phyloP scores from a whole-genome alignment of 2,797 vertebrate genomes.

The Melanogrammus aeglefinus region DNA sequence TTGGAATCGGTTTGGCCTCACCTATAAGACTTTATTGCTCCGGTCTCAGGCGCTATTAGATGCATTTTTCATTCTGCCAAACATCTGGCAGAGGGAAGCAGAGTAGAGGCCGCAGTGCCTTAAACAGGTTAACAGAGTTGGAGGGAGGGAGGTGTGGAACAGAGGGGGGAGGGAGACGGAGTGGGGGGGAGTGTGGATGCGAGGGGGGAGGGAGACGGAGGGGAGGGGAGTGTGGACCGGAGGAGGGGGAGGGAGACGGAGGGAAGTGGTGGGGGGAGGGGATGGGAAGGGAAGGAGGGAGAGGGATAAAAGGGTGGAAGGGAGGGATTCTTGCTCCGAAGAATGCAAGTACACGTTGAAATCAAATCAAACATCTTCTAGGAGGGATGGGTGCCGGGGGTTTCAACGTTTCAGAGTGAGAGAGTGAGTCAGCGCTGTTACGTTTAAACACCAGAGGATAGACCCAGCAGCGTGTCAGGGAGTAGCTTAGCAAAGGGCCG shows the following conservation, averaged over 20 bases:
- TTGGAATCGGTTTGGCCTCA: slow-evolving; percentile 68
- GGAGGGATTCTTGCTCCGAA: no score
- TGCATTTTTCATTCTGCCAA: slow-evolving; percentile 68
- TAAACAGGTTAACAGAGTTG: slow-evolving; percentile 43
- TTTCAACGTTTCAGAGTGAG: slow-evolving; percentile 2
- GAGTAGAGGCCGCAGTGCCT: slow-evolving; percentile 28
- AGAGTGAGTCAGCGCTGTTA: slow-evolving; percentile 23
- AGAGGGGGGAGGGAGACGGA: no score
- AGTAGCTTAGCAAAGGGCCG: not conserved
- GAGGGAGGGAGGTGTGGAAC: not conserved
- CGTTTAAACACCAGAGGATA: slow-evolving; percentile 3
- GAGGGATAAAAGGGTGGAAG: not conserved
- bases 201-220: no score
- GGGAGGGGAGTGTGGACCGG: not conserved
- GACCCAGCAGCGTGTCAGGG: not conserved
- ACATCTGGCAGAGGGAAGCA: slow-evolving; percentile 57
- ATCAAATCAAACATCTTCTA: slow-evolving; percentile 26
- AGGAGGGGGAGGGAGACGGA: no score
- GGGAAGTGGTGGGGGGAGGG: no score
- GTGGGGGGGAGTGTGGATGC: no score
- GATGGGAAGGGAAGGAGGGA: no score
- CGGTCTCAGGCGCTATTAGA: slow-evolving; percentile 67
- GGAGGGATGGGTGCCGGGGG: slow-evolving; percentile 37
- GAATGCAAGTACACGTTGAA: not conserved
- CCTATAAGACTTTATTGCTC: slow-evolving; percentile 70